Evolutionary conservation across 2,888 invertebrate species (phyloP).

Genomic region (Conops quadrifasciatus): DNA sequence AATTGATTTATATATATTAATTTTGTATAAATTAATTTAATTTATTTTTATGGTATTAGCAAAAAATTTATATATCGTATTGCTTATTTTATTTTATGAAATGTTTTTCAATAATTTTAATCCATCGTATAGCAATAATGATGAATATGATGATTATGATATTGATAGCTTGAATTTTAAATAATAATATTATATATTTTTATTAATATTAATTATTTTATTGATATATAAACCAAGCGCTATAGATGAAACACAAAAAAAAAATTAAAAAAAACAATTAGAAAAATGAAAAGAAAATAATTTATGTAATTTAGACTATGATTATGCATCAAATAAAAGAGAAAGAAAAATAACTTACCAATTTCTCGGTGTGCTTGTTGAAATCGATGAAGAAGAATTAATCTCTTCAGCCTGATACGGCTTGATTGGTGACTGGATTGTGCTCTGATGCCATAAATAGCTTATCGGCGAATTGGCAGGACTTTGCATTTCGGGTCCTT

Average conservation of each 20-base stretch:
- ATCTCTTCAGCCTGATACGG: conserved; percentile 37
- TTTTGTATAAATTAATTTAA: too few relatives aligned
- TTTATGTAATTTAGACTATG: neutral
- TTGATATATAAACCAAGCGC: conserved; percentile 25
- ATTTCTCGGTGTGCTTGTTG: conserved; percentile 34
- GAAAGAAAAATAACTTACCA: conserved; percentile 33
- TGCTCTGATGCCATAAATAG: conserved; percentile 67
- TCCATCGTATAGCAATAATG: too few relatives aligned
- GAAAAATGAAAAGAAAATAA: conserved; percentile 14
- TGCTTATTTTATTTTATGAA: too few relatives aligned
- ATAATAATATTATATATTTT: neutral
- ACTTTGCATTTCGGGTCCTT: conserved; percentile 49
- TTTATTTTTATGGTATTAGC: too few relatives aligned
- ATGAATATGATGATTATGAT: too few relatives aligned
- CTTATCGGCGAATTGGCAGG: conserved; percentile 66
- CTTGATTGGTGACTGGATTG: conserved; percentile 63
- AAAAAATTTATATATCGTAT: too few relatives aligned
- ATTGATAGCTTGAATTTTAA: neutral
- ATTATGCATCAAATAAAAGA: neutral
- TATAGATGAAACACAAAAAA: neutral
- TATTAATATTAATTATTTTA: neutral
- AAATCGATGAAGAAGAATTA: conserved; percentile 19
- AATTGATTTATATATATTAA: too few relatives aligned
- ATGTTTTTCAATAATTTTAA: too few relatives aligned
- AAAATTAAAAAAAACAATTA: conserved; percentile 12